A percentile compares a stretch with the other conserved stretches of the same genome.
These are phyloP conservation scores for Mobula birostris DNA, from an alignment of 2,113 vertebrate genomes.

Conservation along the genomic window DNA sequence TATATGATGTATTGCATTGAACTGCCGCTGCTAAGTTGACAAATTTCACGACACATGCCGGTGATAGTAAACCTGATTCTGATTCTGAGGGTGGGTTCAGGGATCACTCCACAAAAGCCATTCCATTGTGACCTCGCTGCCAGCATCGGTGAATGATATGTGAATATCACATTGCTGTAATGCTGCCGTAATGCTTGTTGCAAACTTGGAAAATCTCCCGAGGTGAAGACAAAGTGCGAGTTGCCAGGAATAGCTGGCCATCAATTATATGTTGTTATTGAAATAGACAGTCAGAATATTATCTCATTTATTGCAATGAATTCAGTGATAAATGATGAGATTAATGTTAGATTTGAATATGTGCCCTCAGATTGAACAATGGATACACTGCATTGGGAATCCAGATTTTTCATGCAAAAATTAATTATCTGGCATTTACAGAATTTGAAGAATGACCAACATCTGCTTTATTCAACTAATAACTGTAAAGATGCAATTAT, in stretches of 20 bases:
- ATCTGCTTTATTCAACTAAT: background rate
- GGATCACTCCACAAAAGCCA: background rate
- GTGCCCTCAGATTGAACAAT: background rate
- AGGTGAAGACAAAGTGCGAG: background rate
- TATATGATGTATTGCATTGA: no score
- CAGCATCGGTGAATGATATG: background rate
- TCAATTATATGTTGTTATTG: background rate
- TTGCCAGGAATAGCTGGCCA: background rate
- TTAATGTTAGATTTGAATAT: background rate
- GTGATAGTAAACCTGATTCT: no score
- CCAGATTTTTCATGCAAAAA: background rate
- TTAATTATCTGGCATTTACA: background rate
- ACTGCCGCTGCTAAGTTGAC: no score
- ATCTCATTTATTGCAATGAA: background rate
- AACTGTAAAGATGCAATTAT: conserved; percentile 7
- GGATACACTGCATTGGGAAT: background rate
- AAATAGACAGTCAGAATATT: background rate
- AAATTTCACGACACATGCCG: no score
- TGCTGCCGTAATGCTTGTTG: background rate
- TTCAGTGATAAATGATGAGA: background rate
- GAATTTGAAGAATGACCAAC: background rate
- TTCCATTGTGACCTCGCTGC: background rate
- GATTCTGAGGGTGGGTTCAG: background rate
- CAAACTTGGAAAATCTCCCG: background rate
- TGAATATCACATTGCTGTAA: background rate